Base-by-base conservation (phyloP, 2,113 vertebrate species). In the Limnothrissa miodon region DNA sequence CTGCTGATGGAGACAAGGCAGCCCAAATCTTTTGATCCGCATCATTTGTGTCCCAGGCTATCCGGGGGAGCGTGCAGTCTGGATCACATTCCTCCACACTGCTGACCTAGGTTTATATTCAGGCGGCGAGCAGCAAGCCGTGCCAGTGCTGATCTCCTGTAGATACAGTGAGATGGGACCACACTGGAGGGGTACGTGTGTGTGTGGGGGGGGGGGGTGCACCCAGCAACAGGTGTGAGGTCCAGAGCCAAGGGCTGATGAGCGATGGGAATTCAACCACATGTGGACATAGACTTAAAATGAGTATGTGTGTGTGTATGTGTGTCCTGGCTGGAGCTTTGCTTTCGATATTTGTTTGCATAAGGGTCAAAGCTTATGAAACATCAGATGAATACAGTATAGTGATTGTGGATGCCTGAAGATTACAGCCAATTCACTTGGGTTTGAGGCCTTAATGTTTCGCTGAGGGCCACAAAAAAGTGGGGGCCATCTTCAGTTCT, bases 1-100 rank as follows among this genome's bases (percentile, higher is more conserved):
- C 78, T 79, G 80, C 80, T 80, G 83, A 81, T 82, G 83, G 44
- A 70, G 9, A 45, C 44, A 80, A 42, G 5, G 59, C 80, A 80
- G 80, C 80, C 80, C 45, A 84, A 86, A 84, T 82, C 82, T 25
- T 81, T 74, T 82, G 83, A 86, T 80, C 83, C 83, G 48, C 39
- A 39, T 46, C 44, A 23, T 80, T 82, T 62, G 80, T 79, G 53
- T 79, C 59, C 46, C n/a, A 36, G 0, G 80, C 79, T 21, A 78
- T 51, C 83, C 83, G 36, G 53, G 83, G 36, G 83, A 29, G 59
- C 29, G 59, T 66, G 59, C 59, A 33, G 59, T 66, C 59, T 66
- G 59, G 59, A 15, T 66, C 25, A 23, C 82, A 83, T 86, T 83
- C 85, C 81, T 33, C 25, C 29, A 29, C 85, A 83, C 44, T 86